Evolutionary conservation across 2,888 invertebrate species (phyloP).

Genomic region (Neria commutata): DNA sequence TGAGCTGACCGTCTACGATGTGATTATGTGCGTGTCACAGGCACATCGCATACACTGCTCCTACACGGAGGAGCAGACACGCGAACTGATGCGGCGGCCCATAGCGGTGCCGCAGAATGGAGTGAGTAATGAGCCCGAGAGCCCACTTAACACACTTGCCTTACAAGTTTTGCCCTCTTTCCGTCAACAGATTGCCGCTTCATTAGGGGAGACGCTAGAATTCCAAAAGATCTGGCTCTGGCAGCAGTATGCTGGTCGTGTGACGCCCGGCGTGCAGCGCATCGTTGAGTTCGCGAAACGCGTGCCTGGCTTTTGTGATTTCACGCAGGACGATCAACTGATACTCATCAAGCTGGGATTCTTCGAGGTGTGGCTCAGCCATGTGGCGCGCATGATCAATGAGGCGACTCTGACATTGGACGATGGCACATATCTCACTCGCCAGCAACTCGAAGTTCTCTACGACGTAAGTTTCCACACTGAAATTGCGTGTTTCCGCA

Average conservation of each 20-base stretch:
- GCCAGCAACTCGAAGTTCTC: slow-evolving; percentile 82
- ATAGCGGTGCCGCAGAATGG: slow-evolving; percentile 67
- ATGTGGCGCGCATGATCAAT: slow-evolving; percentile 80
- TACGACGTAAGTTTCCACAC: slow-evolving; percentile 78
- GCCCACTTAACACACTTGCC: not conserved
- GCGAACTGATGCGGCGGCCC: slow-evolving; percentile 73
- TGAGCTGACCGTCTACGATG: slow-evolving; percentile 76
- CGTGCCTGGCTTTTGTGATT: slow-evolving; percentile 88
- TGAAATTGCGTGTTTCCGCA: not conserved
- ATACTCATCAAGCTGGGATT: slow-evolving; percentile 96
- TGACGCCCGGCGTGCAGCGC: slow-evolving; percentile 89
- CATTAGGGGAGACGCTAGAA: slow-evolving; percentile 72
- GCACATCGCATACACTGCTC: slow-evolving; percentile 89
- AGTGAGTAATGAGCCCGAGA: slow-evolving; percentile 38
- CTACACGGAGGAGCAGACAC: slow-evolving; percentile 84
- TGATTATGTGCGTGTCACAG: slow-evolving; percentile 78
- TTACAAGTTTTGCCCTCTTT: not conserved
- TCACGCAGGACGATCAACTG: slow-evolving; percentile 95
- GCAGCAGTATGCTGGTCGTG: slow-evolving; percentile 84
- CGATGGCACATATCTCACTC: slow-evolving; percentile 84
- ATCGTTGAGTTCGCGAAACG: slow-evolving; percentile 97
- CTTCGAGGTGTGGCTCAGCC: slow-evolving; percentile 94
- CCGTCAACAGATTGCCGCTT: slow-evolving; percentile 66
- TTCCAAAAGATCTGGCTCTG: slow-evolving; percentile 82
- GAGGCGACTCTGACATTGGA: slow-evolving; percentile 82